Conservation (phyloP, 2,888 invertebrate species). For the Piscicola geometra region DNA sequence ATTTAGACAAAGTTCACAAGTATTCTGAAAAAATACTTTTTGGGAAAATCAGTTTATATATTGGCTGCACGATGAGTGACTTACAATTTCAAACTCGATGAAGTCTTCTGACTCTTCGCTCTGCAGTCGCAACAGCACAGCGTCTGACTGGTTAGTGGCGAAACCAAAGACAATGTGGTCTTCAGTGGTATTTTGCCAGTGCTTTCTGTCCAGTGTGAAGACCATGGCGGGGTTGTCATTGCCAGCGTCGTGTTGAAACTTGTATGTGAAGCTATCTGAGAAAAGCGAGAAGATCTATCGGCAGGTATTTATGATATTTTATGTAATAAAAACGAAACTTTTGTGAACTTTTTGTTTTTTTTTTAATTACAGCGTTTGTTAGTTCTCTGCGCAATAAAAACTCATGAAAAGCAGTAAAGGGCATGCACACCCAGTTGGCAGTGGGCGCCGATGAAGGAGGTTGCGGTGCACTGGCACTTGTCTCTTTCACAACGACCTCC, state of each 20-base stretch:
- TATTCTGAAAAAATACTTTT: too few species aligned
- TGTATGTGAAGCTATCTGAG: conserved; percentile 90
- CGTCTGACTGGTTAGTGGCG: conserved; percentile 73
- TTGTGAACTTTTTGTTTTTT: too few species aligned
- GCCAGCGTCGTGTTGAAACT: conserved; percentile 69
- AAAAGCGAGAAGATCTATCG: too few species aligned
- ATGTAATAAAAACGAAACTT: too few species aligned
- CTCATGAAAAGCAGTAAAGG: neutral
- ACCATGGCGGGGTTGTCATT: too few species aligned
- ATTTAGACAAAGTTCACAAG: too few species aligned
- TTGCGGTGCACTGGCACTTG: neutral
- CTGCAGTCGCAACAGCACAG: conserved; percentile 82
- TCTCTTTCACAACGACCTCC: neutral
- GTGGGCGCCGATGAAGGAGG: neutral
- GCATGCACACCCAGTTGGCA: neutral
- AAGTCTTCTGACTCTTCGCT: conserved; percentile 85
- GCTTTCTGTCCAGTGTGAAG: conserved; percentile 77
- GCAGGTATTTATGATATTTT: too few species aligned
- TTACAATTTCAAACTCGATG: conserved; percentile 87
- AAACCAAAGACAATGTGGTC: conserved; percentile 87
- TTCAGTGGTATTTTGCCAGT: conserved; percentile 79
- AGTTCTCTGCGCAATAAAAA: too few species aligned
- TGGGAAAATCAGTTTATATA: too few species aligned
- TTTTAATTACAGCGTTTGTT: too few species aligned
- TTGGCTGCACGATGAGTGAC: too few species aligned